Evolutionary conservation across 2,888 invertebrate genomes (phyloP).

Genomic region (Parthenolecanium corni): DNA sequence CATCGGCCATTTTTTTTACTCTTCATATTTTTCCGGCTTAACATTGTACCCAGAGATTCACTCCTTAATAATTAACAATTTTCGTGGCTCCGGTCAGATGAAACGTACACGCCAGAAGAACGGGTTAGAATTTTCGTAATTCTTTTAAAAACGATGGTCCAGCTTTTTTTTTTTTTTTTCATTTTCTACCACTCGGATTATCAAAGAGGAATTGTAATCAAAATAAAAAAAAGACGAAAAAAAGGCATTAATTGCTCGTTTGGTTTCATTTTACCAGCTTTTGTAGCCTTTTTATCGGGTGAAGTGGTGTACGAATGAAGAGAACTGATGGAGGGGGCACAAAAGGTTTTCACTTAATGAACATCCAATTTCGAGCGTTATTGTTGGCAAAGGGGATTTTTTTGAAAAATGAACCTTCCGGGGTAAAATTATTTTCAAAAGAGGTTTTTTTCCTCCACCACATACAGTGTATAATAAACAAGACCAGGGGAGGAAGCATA

Average conservation of each 20-base stretch:
- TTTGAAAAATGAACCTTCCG: conserved; percentile 20
- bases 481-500: too few relatives aligned
- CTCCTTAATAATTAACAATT: conserved; percentile 25
- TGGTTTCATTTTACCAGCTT: conserved; percentile 27
- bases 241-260: conserved; percentile 24
- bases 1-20: background rate
- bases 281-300: conserved; percentile 10
- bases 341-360: conserved; percentile 27
- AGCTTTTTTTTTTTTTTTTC: background rate
- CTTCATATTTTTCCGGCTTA: background rate
- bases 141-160: conserved; percentile 3
- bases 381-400: conserved; percentile 21
- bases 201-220: conserved; percentile 10
- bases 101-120: background rate
- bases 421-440: conserved; percentile 13
- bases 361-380: conserved; percentile 24
- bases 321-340: background rate
- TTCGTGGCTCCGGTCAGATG: conserved; percentile 10
- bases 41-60: background rate
- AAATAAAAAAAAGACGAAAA: background rate
- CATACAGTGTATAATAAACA: background rate
- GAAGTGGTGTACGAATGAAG: background rate
- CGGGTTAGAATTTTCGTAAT: conserved; percentile 7
- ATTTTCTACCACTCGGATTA: background rate
- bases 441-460: background rate